Evolutionary conservation across 2,113 vertebrate species (phyloP).

Genomic region (Pomatostomus ruficeps): DNA sequence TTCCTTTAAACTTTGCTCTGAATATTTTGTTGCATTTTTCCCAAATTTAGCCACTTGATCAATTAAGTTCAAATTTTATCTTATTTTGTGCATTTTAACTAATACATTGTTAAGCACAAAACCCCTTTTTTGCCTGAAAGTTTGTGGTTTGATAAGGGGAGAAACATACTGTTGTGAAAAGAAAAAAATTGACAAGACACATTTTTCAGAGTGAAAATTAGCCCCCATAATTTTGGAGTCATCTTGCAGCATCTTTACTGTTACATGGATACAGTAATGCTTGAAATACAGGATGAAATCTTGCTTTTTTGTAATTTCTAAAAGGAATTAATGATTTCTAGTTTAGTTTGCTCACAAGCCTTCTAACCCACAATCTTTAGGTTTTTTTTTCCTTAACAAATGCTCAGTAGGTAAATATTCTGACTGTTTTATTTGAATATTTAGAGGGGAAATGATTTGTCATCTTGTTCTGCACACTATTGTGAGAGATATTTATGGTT

Average conservation of each 20-base stretch:
- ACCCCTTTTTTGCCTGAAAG: rapidly evolving
- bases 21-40: neutral
- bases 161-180: neutral
- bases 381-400: neutral
- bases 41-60: neutral
- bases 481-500: neutral
- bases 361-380: rapidly evolving
- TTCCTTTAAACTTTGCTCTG: neutral
- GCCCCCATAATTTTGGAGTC: neutral
- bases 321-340: neutral
- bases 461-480: neutral
- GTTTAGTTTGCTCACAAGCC: neutral
- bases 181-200: neutral
- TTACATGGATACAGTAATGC: neutral
- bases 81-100: neutral
- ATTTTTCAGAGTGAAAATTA: neutral
- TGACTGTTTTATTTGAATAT: neutral
- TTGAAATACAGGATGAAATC: neutral
- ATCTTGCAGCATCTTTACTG: neutral
- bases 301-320: neutral
- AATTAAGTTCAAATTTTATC: neutral
- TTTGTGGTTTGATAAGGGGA: neutral
- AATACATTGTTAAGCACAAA: neutral
- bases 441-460: neutral
- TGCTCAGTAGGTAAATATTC: neutral